Conservation (phyloP, 2,888 invertebrate genomes). For the Lithophane ornitopus region DNA sequence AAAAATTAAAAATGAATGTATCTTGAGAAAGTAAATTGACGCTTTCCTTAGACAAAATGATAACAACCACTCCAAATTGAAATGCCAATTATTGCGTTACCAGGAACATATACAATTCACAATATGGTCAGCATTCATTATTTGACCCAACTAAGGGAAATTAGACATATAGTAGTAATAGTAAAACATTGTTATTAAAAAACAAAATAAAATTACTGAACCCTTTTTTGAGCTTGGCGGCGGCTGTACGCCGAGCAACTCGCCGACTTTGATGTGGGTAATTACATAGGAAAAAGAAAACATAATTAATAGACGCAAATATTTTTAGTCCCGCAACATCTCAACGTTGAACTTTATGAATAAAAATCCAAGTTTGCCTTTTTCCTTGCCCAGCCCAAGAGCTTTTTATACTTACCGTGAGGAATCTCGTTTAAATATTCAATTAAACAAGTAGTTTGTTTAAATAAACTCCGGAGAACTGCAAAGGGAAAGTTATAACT, state of each 20-base stretch:
- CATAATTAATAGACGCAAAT: slow-evolving; percentile 36
- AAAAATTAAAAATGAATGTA: no score
- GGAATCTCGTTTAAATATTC: slow-evolving; percentile 54
- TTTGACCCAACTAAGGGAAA: neutral
- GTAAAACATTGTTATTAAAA: slow-evolving; percentile 1
- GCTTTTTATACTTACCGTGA: slow-evolving; percentile 24
- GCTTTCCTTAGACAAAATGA: slow-evolving; percentile 71
- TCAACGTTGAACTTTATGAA: slow-evolving; percentile 30
- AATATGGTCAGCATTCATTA: slow-evolving; percentile 4
- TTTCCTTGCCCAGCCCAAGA: slow-evolving; percentile 13
- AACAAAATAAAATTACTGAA: slow-evolving; percentile 1
- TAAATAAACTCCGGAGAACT: slow-evolving; percentile 42
- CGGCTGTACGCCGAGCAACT: neutral
- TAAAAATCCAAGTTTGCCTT: slow-evolving; percentile 35
- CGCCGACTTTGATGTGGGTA: neutral
- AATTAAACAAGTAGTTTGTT: slow-evolving; percentile 60
- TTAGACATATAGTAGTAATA: neutral
- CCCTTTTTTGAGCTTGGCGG: neutral
- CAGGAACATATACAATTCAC: slow-evolving; percentile 18
- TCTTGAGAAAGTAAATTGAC: slow-evolving; percentile 72
- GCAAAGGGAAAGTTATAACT: slow-evolving; percentile 46
- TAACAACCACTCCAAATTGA: slow-evolving; percentile 79
- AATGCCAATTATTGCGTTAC: slow-evolving; percentile 81
- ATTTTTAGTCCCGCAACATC: slow-evolving; percentile 34
- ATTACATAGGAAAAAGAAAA: slow-evolving; percentile 11